A percentile compares a stretch with the other conserved stretches of the same genome.
Conservation (phyloP, 2,113 vertebrate genomes). For the Diphyllodes magnificus region DNA sequence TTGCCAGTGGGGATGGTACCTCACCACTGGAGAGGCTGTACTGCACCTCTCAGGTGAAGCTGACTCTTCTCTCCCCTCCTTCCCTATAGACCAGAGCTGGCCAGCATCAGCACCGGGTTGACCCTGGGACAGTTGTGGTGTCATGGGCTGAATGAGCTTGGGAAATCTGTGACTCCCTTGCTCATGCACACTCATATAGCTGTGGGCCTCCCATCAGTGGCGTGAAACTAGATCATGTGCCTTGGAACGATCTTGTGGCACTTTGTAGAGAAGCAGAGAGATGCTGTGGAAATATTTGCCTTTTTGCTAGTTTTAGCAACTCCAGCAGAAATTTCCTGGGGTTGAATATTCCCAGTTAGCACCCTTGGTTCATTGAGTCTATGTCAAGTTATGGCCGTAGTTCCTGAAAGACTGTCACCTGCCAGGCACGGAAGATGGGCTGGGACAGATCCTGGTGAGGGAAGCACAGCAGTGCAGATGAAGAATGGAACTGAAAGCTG, state of each 20-base stretch:
- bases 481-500: background rate
- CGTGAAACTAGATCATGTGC: accelerated
- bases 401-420: background rate
- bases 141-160: accelerated
- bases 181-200: background rate
- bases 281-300: background rate
- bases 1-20: background rate
- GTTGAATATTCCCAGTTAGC: background rate
- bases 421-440: background rate
- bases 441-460: background rate
- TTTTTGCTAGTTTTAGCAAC: background rate
- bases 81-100: background rate
- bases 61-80: background rate
- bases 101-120: background rate
- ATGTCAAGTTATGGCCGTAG: accelerated
- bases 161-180: background rate
- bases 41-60: background rate
- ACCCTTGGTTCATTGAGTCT: accelerated
- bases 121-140: background rate
- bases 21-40: background rate
- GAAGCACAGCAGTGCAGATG: background rate
- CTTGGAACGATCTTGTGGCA: accelerated
- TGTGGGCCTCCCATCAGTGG: background rate
- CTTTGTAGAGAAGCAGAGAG: background rate
- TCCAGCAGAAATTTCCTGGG: background rate